Evolutionary conservation across 35 echinoderm and acorn worm species (phyloP).

Genomic region (Anneissia japonica): DNA sequence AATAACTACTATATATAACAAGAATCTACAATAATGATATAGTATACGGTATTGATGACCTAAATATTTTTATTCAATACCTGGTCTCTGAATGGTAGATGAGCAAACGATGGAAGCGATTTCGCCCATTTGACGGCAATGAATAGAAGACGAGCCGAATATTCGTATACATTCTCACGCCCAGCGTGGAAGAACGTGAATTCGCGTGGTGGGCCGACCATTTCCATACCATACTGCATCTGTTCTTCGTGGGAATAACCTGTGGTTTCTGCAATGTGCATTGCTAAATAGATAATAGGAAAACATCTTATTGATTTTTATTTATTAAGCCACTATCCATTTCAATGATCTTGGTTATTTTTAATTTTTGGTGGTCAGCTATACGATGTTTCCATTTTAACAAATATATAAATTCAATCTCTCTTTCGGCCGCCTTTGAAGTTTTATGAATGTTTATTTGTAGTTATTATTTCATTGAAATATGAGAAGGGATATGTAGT

Average conservation of each 20-base stretch:
- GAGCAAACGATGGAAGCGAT: slow-evolving; percentile 82
- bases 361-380: no score
- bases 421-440: background rate
- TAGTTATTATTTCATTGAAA: background rate
- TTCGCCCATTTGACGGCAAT: slow-evolving; percentile 99
- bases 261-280: background rate
- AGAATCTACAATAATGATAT: no score
- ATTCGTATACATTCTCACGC: slow-evolving; percentile 90
- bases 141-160: slow-evolving; percentile 80
- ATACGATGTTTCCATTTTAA: no score
- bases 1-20: no score
- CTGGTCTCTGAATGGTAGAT: slow-evolving; percentile 89
- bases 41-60: no score
- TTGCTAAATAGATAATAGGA: background rate
- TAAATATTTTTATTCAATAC: no score
- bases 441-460: background rate
- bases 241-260: background rate
- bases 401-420: no score
- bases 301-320: no score
- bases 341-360: no score
- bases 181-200: slow-evolving; percentile 47
- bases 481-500: background rate
- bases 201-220: slow-evolving; percentile 12
- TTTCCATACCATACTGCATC: background rate
- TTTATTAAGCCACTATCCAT: no score